Evolutionary conservation across 2,797 vertebrate genomes (phyloP), one percentile per base, ranked within the genome.

Genomic region (Myotis planiceps): DNA sequence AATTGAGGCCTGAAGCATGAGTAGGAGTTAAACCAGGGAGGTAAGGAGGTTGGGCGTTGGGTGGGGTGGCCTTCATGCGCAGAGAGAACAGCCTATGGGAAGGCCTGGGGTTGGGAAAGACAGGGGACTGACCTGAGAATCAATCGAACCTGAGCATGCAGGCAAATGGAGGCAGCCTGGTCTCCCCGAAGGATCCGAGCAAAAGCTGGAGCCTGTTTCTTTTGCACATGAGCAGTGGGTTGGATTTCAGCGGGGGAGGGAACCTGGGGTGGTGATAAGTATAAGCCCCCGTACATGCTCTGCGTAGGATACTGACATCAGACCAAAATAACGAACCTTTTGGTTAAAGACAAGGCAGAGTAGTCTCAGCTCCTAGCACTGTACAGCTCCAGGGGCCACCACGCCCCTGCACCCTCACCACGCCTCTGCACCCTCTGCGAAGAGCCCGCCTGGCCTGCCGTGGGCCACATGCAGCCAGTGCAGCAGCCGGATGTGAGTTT

Each of bases 361-460:
- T 0, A 2, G 63, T 37, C 71, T 42, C 16, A 4, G 79, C 42
- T 55, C 88, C 7, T 3, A 7, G 60, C 9, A 37, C 29, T 0
- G 9, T 29, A 18, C 3, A 1, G 10, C 34, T 23, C 37, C n/a
- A 19, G 71, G 91, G 65, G 6, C 15, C 0, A 0, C 42, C 42
- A 42, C 9, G 9, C 42, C 9, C 42, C 39, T 39, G 39, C 39
- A 39, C 39, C 39, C 39, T 39, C 39, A 39, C 39, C 39, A 39
- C 39, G 39, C 39, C 39, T 0, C 23, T 4, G n/a, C 42, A 3
- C 3, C 23, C 5, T 29, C 27, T 5, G 14, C 45, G 18, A 9
- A 58, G 15, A 16, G 37, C 32, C 5, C 14, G 4, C n/a, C 0
- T 0, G 1, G 3, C 25, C 0, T 0, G 1, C 10, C n/a, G 51